Evolutionary conservation across 1,140 invertebrate species (phyloP), one percentile per base, ranked within the genome.

Genomic region (Bombus picipes): DNA sequence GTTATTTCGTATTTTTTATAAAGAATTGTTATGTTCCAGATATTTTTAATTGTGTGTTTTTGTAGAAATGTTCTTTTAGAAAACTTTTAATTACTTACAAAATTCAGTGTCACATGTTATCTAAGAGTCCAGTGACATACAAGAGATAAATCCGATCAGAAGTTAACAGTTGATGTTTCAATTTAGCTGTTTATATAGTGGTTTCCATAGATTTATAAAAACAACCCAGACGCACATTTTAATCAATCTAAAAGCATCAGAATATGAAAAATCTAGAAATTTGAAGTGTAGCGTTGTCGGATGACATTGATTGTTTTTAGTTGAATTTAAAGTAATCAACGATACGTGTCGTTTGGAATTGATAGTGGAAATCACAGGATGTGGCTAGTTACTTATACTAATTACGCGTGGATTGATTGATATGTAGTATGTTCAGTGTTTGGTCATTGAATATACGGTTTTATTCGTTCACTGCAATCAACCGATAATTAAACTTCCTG

Each of bases 401-500:
- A 76, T 76, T 76, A 39, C 37, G 10, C 34, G 1, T 13, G 47
- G 53, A 59, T 28, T 57, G 47, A 59, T 59, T 25, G 68, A 28
- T 71, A 39, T 5, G 10, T 39, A 41, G 41, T 1, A 43, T 22
- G 34, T 37, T 39, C 74, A 28, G 39, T 39, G 74, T 76, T 76
- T 76, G 12, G 13, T 12, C 71, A 32, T 47, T 73, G 71, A 32
- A 43, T 43, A 73, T 41, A 73, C 41, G 43, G 25, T 76, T 59
- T 76, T 59, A 76, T 59, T 39, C 74, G 74, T 39, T 39, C 28
- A 15, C 74, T 76, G 74, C 74, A 76, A 76, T 76, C 74, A 76
- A 76, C 74, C 25, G 53, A 76, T 59, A 76, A 76, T 76, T 76
- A 76, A 76, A 76, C 74, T 76, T 76, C 74, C 74, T 76, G 53